phyloP scores from a whole-genome alignment of 2,888 invertebrate species.

The Scaptomyza reducta region DNA sequence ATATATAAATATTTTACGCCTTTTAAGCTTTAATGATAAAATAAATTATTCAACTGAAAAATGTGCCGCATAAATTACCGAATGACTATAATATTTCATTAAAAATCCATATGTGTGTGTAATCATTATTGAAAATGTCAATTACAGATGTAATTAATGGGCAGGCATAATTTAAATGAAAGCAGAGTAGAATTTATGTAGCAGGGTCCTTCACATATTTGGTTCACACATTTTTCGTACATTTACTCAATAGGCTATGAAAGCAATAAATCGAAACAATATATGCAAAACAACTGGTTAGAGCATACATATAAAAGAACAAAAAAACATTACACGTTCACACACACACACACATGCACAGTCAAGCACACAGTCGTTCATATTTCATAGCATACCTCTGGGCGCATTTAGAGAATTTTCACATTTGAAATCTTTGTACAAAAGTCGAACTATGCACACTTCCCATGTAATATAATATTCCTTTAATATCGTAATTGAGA shows the following conservation, averaged over 20 bases:
- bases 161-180: conserved; percentile 24
- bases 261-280: conserved; percentile 40
- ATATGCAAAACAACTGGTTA: conserved; percentile 28
- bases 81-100: conserved; percentile 14
- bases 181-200: neutral
- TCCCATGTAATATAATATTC: conserved; percentile 7
- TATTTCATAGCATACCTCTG: conserved; percentile 54
- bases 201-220: conserved; percentile 10
- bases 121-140: conserved; percentile 26
- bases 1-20: neutral
- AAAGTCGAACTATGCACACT: conserved; percentile 9
- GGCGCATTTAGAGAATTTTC: conserved; percentile 37
- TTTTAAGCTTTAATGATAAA: conserved; percentile 15
- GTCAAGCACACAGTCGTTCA: conserved; percentile 32
- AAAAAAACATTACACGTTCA: conserved; percentile 7
- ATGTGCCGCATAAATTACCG: conserved; percentile 3
- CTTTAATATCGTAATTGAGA: conserved; percentile 7
- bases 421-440: conserved; percentile 8
- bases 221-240: conserved; percentile 33
- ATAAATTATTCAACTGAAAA: conserved; percentile 1
- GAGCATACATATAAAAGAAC: conserved; percentile 10
- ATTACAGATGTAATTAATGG: conserved; percentile 39
- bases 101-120: conserved; percentile 2
- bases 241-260: conserved; percentile 19
- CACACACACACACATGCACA: conserved; percentile 20